phyloP scores from a whole-genome alignment of 2,113 vertebrate genomes.

The Rhabdomys dilectus region DNA sequence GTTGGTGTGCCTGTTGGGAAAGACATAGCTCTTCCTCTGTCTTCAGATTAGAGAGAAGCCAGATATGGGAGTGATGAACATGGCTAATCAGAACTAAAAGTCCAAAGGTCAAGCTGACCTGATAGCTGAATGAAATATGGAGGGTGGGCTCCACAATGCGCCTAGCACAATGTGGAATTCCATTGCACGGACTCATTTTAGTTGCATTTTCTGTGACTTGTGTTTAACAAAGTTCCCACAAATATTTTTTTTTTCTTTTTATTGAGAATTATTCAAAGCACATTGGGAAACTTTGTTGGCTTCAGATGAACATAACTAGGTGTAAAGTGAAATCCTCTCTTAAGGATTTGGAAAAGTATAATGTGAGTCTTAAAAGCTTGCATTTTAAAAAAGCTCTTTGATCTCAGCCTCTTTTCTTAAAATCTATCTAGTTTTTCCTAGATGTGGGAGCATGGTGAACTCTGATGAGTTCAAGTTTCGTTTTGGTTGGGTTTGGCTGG shows the following conservation, averaged over 20 bases:
- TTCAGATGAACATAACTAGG: conserved; percentile 31
- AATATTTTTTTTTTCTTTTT: not conserved
- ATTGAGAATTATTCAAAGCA: conserved; percentile 40
- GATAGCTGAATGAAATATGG: not conserved
- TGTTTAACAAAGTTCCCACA: not conserved
- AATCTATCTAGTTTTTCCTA: conserved; percentile 57
- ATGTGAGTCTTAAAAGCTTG: conserved; percentile 27
- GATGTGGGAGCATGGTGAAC: conserved; percentile 46
- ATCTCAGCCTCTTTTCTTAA: conserved; percentile 56
- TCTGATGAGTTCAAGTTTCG: conserved; percentile 48
- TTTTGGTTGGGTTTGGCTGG: not conserved
- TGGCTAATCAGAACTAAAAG: not conserved
- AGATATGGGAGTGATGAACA: not conserved
- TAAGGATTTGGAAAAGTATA: conserved; percentile 54
- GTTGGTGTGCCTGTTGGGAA: not conserved
- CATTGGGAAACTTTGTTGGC: conserved; percentile 17
- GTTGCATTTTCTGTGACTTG: conserved; percentile 28
- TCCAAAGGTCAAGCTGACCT: not conserved
- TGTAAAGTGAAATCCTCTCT: conserved; percentile 50
- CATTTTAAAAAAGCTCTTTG: conserved; percentile 61
- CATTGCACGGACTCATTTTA: not conserved
- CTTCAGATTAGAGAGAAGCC: not conserved
- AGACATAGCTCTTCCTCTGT: not conserved
- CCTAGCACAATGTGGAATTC: not conserved
- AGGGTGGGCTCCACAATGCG: accelerated